These are phyloP conservation scores for Anhinga rufa DNA, from an alignment of 2,113 vertebrate species.

Conservation along the genomic window DNA sequence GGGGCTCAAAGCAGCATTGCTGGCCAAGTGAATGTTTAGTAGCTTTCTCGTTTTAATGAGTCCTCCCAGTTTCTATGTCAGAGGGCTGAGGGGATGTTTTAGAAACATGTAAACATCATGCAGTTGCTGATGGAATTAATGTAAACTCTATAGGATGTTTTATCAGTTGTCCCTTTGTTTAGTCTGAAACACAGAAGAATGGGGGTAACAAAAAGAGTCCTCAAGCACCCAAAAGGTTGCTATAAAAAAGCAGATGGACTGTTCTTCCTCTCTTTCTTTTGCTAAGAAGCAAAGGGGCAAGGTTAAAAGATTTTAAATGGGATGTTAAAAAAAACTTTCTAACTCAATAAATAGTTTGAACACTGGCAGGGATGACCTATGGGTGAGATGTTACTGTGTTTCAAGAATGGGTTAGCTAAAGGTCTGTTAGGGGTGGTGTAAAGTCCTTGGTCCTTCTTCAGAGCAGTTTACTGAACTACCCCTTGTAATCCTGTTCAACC, in stretches of 20 bases:
- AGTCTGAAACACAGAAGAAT: slow-evolving; percentile 24
- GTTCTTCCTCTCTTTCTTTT: not conserved
- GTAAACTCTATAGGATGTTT: slow-evolving; percentile 48
- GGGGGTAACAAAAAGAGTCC: not conserved
- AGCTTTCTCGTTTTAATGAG: not conserved
- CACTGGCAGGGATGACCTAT: not conserved
- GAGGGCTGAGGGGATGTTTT: slow-evolving; percentile 4
- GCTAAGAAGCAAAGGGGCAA: not conserved
- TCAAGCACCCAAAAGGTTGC: not conserved
- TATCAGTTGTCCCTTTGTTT: slow-evolving; percentile 41
- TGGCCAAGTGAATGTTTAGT: not conserved
- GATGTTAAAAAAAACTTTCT: not conserved
- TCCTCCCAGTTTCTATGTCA: not conserved
- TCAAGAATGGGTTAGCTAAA: not conserved
- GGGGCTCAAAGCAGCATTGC: not conserved
- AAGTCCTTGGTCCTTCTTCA: not conserved
- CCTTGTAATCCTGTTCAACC: not conserved
- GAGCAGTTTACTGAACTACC: not conserved
- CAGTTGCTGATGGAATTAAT: slow-evolving; percentile 14
- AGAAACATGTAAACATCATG: slow-evolving; percentile 26
- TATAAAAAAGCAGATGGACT: not conserved
- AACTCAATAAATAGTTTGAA: not conserved
- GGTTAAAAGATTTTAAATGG: not conserved
- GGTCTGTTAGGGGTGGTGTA: not conserved
- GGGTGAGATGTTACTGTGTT: not conserved